Percentiles rank a stretch among this genome's conserved stretches.
These are phyloP conservation scores for Atherinomorus stipes DNA, from an alignment of 2,113 vertebrate genomes.

Conservation along the genomic window DNA sequence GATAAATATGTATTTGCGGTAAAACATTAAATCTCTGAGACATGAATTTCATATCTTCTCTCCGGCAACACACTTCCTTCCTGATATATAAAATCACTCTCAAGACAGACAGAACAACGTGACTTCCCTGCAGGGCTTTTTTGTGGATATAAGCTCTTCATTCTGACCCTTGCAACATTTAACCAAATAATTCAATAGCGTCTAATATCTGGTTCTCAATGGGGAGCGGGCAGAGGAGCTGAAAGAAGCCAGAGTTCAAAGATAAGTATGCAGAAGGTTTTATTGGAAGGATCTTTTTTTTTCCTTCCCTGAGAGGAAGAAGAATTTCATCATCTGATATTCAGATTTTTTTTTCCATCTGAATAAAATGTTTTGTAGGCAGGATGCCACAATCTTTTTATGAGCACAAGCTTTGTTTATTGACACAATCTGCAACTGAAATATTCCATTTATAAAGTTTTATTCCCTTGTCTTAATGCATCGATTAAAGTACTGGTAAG, in stretches of 20 bases:
- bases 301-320: background rate
- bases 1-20: background rate
- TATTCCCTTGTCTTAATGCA: no score
- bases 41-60: background rate
- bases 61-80: background rate
- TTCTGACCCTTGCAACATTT: slow-evolving; percentile 43
- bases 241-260: background rate
- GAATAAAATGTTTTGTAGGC: background rate
- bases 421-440: no score
- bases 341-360: background rate
- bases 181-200: slow-evolving; percentile 39
- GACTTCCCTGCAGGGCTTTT: slow-evolving; percentile 52
- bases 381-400: background rate
- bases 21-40: background rate
- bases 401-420: no score
- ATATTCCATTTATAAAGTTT: no score
- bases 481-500: no score
- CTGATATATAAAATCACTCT: background rate
- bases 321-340: background rate
- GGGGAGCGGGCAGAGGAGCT: slow-evolving; percentile 11
- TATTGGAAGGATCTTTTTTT: background rate
- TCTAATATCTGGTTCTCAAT: slow-evolving; percentile 39
- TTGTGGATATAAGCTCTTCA: slow-evolving; percentile 60
- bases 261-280: background rate
- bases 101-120: slow-evolving; percentile 15